These are phyloP conservation scores for Rhinatrema bivittatum DNA, from an alignment of 2,797 vertebrate species.

Conservation along the genomic window DNA sequence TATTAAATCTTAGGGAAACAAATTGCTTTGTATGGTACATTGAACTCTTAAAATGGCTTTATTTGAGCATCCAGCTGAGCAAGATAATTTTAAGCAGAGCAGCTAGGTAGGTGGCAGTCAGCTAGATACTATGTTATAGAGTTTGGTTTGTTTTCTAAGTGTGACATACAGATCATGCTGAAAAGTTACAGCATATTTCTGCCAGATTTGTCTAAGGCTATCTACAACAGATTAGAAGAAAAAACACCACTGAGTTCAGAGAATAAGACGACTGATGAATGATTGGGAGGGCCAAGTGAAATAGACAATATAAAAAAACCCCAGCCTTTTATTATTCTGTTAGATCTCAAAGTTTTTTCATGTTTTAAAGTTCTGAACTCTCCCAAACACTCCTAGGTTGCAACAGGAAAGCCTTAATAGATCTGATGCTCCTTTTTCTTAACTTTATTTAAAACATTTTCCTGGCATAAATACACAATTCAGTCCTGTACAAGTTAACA, in stretches of 20 bases:
- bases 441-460: too few species aligned
- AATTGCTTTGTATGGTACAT: conserved; percentile 53
- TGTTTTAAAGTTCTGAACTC: too few species aligned
- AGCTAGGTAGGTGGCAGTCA: conserved; percentile 34
- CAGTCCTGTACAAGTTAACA: too few species aligned
- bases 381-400: too few species aligned
- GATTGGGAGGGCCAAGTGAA: too few species aligned
- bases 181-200: conserved; percentile 12
- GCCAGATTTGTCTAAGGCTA: conserved; percentile 10
- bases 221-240: conserved; percentile 3
- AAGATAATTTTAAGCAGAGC: conserved; percentile 48
- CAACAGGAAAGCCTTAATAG: too few species aligned
- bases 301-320: too few species aligned
- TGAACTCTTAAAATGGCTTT: conserved; percentile 52
- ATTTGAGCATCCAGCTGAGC: conserved; percentile 54
- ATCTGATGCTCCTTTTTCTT: too few species aligned
- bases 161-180: conserved; percentile 9
- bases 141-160: background rate
- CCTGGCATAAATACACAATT: too few species aligned
- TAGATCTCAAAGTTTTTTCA: too few species aligned
- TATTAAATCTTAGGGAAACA: conserved; percentile 57
- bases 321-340: too few species aligned
- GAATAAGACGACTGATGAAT: too few species aligned
- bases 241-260: background rate
- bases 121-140: conserved; percentile 22